These are phyloP conservation scores for Hartigia nigra DNA, from an alignment of 2,888 invertebrate species.

Conservation along the genomic window DNA sequence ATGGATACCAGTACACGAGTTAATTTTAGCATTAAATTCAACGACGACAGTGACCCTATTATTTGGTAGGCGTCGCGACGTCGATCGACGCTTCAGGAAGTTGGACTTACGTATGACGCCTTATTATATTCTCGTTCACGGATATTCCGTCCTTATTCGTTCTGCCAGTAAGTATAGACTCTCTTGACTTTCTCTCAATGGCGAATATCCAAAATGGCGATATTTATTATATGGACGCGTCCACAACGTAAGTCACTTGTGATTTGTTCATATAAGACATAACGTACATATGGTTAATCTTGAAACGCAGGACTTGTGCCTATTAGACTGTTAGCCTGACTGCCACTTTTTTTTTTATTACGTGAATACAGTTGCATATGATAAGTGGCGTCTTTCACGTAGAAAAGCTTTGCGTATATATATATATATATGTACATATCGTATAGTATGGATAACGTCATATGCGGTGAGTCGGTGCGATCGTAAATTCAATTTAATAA, in stretches of 20 bases:
- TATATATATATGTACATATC: no score
- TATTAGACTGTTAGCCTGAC: not conserved
- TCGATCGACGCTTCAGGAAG: not conserved
- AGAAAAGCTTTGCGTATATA: no score
- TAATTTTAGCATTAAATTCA: not conserved
- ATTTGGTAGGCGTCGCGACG: not conserved
- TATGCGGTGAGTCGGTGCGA: not conserved
- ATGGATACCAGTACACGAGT: not conserved
- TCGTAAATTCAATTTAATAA: conserved; percentile 6
- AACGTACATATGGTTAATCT: not conserved
- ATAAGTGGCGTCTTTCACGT: not conserved
- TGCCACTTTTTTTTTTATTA: not conserved
- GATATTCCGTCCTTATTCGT: not conserved
- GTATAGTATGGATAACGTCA: not conserved
- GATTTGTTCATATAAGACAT: not conserved
- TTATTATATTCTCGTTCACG: not conserved
- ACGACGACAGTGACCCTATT: not conserved
- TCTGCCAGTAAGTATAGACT: not conserved
- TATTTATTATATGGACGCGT: not conserved
- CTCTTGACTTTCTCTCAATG: not conserved
- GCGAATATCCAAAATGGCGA: not conserved
- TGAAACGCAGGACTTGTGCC: not conserved
- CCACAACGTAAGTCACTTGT: not conserved
- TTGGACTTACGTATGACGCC: not conserved
- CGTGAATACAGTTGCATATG: not conserved